phyloP scores from a whole-genome alignment of 2,888 invertebrate genomes.

The Seladonia tumulorum region DNA sequence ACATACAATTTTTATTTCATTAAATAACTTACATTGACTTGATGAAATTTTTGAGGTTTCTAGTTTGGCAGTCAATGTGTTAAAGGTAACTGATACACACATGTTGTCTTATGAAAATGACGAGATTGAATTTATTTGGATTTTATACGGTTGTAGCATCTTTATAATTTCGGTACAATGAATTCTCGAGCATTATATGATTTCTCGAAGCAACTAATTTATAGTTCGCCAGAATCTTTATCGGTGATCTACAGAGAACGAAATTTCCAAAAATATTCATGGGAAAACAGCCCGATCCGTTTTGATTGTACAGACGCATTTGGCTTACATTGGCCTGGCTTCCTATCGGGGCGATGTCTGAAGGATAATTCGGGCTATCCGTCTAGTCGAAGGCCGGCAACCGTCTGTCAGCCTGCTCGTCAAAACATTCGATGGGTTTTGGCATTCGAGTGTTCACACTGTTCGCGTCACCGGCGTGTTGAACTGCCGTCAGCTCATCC shows the following conservation, averaged over 20 bases:
- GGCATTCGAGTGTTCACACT: conserved; percentile 12
- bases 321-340: background rate
- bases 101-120: too few species aligned
- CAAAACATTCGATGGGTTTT: conserved; percentile 17
- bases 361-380: conserved; percentile 3
- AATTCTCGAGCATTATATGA: too few species aligned
- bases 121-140: too few species aligned
- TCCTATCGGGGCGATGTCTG: background rate
- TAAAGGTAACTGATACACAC: too few species aligned
- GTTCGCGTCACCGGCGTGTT: conserved; percentile 13
- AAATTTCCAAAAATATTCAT: background rate
- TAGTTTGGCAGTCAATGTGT: too few species aligned
- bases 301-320: background rate
- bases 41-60: too few species aligned
- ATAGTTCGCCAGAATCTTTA: too few species aligned
- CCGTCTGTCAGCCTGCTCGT: background rate
- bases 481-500: conserved; percentile 11
- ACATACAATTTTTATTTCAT: too few species aligned
- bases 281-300: background rate
- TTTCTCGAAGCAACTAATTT: too few species aligned
- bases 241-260: background rate
- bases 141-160: too few species aligned
- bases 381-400: background rate
- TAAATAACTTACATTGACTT: too few species aligned
- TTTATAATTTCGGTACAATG: too few species aligned